phyloP scores from a whole-genome alignment of 2,113 vertebrate species.

The Hydrochoerus hydrochaeris region DNA sequence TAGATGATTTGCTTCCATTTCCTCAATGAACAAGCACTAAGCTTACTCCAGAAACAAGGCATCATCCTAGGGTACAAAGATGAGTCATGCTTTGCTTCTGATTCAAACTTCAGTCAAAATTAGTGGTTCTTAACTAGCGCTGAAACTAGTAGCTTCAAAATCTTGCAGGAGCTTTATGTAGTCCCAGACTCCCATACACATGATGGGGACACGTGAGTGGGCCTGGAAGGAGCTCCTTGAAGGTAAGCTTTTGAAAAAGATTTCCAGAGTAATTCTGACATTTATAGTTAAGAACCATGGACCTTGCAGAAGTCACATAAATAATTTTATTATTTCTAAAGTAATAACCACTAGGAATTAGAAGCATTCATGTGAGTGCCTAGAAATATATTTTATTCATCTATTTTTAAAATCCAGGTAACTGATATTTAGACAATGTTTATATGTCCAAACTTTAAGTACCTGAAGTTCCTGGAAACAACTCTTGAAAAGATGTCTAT shows the following conservation, averaged over 20 bases:
- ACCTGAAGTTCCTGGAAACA: conserved; percentile 64
- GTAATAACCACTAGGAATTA: not conserved
- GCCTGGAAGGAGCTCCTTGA: not conserved
- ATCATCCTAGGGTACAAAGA: not conserved
- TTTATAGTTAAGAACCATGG: conserved; percentile 11
- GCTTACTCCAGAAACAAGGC: not conserved
- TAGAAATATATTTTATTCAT: not conserved
- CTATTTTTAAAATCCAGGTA: conserved; percentile 2
- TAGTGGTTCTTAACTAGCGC: not conserved
- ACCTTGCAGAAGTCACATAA: not conserved
- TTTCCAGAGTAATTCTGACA: not conserved
- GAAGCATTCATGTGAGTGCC: not conserved
- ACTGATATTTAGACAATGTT: not conserved
- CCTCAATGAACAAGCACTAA: not conserved
- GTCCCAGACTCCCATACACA: not conserved
- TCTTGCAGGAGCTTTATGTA: not conserved
- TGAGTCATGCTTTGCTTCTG: not conserved
- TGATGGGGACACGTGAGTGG: not conserved
- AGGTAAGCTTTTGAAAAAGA: not conserved
- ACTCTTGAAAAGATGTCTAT: conserved; percentile 69
- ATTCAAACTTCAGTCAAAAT: not conserved
- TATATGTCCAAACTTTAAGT: not conserved
- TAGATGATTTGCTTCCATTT: not conserved
- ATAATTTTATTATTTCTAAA: not conserved
- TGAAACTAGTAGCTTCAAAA: not conserved